A percentile compares a stretch with the other conserved stretches of the same genome.
Conservation (phyloP, 1,140 invertebrate species). For the Brachionus koreanus region DNA sequence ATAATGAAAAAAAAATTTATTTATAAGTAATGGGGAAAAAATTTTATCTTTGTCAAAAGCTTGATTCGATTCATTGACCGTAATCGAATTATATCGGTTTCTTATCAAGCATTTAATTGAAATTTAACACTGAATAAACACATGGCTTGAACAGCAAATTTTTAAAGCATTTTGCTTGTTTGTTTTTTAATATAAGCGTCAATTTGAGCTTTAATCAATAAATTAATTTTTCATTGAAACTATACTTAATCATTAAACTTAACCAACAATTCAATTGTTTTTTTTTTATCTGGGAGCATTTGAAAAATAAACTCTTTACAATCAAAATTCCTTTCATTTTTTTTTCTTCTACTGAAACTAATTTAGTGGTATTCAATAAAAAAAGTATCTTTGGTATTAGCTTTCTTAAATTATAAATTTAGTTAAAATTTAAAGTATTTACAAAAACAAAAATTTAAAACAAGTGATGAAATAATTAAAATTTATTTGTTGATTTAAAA, state of each 20-base stretch:
- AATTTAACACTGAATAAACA: background rate
- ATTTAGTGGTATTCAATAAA: no score
- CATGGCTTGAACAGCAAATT: background rate
- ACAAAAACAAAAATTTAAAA: no score
- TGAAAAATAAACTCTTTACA: background rate
- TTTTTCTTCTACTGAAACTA: no score
- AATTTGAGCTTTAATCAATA: background rate
- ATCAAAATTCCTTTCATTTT: background rate
- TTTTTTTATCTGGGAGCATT: no score
- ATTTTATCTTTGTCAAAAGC: background rate
- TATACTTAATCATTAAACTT: background rate
- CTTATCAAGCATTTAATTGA: background rate
- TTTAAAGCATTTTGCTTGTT: background rate
- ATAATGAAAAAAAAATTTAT: background rate
- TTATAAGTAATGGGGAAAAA: background rate
- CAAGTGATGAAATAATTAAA: no score
- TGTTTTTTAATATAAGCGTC: background rate
- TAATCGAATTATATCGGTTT: background rate
- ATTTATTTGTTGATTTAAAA: no score
- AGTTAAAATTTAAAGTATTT: no score
- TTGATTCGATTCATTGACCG: constrained; percentile 5
- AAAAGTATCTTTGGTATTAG: no score
- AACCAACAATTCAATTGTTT: background rate
- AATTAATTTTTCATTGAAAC: background rate
- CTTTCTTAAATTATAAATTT: no score